Percentiles rank a stretch among this genome's conserved stretches.
Conservation (phyloP, 1,140 invertebrate genomes). For the Macrobrachium nipponense region DNA sequence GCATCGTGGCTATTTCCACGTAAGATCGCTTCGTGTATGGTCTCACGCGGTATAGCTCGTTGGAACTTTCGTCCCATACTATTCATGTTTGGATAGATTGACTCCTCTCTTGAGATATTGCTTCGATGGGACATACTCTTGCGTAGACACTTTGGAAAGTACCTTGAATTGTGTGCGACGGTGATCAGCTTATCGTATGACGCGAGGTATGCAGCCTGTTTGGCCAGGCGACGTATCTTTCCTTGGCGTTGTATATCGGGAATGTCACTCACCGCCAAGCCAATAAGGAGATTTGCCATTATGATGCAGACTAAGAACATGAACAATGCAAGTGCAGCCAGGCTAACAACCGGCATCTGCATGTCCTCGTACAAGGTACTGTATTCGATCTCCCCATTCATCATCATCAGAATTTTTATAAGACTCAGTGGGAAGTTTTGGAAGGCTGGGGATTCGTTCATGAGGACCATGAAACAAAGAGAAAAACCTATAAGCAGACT, state of each 20-base stretch:
- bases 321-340: conserved; percentile 63
- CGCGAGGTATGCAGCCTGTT: conserved; percentile 57
- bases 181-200: conserved; percentile 56
- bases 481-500: conserved; percentile 65
- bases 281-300: conserved; percentile 65
- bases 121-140: conserved; percentile 22
- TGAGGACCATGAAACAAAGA: conserved; percentile 65
- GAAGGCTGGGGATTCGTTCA: conserved; percentile 44
- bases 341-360: conserved; percentile 50
- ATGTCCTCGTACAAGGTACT: conserved; percentile 45
- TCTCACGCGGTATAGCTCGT: conserved; percentile 17
- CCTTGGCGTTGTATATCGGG: conserved; percentile 61
- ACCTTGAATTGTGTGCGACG: conserved; percentile 34
- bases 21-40: conserved; percentile 41
- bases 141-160: conserved; percentile 39
- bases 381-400: conserved; percentile 64
- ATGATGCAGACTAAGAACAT: conserved; percentile 64
- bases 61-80: not conserved
- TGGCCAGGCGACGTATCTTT: conserved; percentile 52
- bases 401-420: conserved; percentile 64
- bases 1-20: conserved; percentile 29
- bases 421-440: conserved; percentile 49
- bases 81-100: conserved; percentile 30
- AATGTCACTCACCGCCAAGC: conserved; percentile 65
- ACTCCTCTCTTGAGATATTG: conserved; percentile 11